Conservation (phyloP, 2,888 invertebrate genomes). For the Cryptocephalus primarius region DNA sequence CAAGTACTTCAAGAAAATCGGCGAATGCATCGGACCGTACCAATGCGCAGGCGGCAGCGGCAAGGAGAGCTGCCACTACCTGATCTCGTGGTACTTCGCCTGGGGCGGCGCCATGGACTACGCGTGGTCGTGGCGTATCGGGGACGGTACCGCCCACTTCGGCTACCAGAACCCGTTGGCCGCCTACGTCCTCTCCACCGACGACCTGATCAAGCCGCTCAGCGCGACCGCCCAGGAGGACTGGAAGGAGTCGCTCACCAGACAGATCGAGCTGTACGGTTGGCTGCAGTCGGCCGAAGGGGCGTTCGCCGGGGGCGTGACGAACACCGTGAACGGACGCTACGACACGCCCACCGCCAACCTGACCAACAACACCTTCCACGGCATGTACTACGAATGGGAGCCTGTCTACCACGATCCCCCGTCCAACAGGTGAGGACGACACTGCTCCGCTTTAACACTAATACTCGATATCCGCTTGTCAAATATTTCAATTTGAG, state of each 20-base stretch:
- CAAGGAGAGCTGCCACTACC: conserved; percentile 18
- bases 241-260: conserved; percentile 16
- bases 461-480: no score
- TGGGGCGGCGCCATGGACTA: conserved; percentile 18
- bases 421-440: conserved; percentile 15
- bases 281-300: conserved; percentile 18
- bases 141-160: conserved; percentile 19
- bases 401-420: conserved; percentile 15
- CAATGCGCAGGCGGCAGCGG: conserved; percentile 14
- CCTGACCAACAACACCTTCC: conserved; percentile 10
- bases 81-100: conserved; percentile 18
- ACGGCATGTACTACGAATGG: not conserved
- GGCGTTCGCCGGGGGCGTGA: conserved; percentile 20
- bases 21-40: conserved; percentile 15
- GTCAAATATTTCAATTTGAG: no score
- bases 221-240: conserved; percentile 16
- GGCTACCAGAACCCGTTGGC: conserved; percentile 21
- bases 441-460: no score
- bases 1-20: conserved; percentile 21
- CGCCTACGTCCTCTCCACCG: conserved; percentile 16
- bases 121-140: conserved; percentile 21
- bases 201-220: conserved; percentile 15
- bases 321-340: conserved; percentile 20
- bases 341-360: conserved; percentile 16
- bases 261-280: conserved; percentile 19